Evolutionary conservation across 2,888 invertebrate genomes (phyloP).

Genomic region (Cryptosula pallasiana): DNA sequence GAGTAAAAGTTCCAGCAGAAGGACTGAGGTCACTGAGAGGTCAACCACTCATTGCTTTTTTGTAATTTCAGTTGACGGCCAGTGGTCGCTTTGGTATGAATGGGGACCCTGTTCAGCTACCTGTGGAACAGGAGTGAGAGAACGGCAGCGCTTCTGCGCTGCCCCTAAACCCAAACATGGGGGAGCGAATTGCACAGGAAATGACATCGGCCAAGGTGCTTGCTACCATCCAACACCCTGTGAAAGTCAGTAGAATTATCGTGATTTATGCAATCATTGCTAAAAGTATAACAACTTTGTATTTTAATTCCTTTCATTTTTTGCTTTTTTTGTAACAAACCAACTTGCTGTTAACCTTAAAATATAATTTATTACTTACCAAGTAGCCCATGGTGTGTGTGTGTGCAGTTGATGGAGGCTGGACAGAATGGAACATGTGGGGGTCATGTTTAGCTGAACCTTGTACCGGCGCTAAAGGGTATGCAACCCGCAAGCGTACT

Average conservation of each 20-base stretch:
- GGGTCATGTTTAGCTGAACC: constrained; percentile 39
- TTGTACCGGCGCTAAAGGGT: constrained; percentile 35
- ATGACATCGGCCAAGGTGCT: neutral
- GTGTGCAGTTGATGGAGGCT: constrained; percentile 46
- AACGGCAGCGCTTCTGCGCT: neutral
- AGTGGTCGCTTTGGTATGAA: constrained; percentile 14
- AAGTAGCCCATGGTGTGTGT: too few species aligned
- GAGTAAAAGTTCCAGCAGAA: neutral
- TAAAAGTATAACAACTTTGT: too few species aligned
- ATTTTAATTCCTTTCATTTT: neutral
- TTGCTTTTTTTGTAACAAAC: neutral
- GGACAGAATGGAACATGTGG: constrained; percentile 42
- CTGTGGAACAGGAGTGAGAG: constrained; percentile 24
- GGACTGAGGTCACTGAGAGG: too few species aligned
- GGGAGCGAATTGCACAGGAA: constrained; percentile 14
- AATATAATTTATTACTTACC: neutral
- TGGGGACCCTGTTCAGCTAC: constrained; percentile 22
- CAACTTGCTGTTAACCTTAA: neutral
- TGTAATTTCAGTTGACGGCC: constrained; percentile 24
- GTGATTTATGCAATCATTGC: too few species aligned
- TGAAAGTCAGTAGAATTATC: neutral
- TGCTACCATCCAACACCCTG: constrained; percentile 13
- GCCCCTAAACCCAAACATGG: neutral
- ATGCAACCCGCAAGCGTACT: constrained; percentile 36
- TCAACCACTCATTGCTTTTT: too few species aligned